These are phyloP conservation scores for Dasyprocta punctata DNA, from an alignment of 2,113 vertebrate species.

Conservation along the genomic window DNA sequence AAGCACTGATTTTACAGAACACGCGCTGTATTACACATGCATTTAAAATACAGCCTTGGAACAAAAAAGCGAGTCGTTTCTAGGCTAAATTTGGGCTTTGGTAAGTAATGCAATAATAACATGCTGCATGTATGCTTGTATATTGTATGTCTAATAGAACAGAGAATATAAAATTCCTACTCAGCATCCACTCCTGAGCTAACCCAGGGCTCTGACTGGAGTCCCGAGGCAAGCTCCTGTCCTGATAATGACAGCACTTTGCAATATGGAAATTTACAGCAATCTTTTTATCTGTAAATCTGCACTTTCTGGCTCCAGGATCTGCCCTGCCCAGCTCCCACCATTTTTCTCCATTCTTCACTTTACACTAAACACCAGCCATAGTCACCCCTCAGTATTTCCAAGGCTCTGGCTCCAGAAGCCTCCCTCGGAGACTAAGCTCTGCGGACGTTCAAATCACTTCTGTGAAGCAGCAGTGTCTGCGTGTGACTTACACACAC, in stretches of 20 bases:
- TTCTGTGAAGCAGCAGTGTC: neutral
- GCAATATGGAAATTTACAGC: neutral
- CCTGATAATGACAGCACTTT: fast-evolving
- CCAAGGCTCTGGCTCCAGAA: neutral
- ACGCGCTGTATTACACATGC: neutral
- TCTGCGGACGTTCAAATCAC: neutral
- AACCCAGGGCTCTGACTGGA: neutral
- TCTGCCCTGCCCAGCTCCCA: neutral
- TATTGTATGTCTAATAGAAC: neutral
- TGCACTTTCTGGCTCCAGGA: neutral
- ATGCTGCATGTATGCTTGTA: no score
- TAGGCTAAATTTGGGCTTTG: constrained; percentile 1
- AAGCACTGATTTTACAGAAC: constrained; percentile 30
- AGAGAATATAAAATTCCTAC: neutral
- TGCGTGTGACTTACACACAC: neutral
- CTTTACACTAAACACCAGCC: neutral
- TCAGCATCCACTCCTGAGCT: neutral
- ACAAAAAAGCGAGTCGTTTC: neutral
- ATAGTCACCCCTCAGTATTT: neutral
- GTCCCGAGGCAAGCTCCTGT: fast-evolving
- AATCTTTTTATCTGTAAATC: neutral
- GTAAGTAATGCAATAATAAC: neutral
- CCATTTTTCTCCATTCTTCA: neutral
- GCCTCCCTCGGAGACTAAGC: neutral
- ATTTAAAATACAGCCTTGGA: constrained; percentile 6